These are phyloP conservation scores for Pyrrhura leucotis DNA, from an alignment of 2,797 vertebrate genomes.

Conservation along the genomic window DNA sequence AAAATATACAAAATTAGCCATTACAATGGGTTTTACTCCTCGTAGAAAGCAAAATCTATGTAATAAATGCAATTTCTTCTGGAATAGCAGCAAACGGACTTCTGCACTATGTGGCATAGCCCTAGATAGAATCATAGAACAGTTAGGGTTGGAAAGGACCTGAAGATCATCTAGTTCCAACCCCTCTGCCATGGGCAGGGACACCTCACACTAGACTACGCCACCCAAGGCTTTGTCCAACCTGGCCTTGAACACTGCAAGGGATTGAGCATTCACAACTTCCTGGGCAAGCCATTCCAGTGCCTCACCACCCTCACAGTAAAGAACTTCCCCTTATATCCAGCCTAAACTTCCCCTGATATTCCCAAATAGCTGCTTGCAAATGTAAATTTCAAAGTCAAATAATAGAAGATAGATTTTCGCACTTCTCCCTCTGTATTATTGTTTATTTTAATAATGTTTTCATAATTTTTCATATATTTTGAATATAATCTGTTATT, in stretches of 20 bases:
- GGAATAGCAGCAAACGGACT: not conserved
- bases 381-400: not conserved
- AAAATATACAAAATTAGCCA: not conserved
- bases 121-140: not conserved
- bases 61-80: not conserved
- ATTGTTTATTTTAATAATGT: not conserved
- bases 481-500: not conserved
- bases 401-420: not conserved
- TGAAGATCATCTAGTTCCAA: too few relatives aligned
- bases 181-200: too few relatives aligned
- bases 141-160: too few relatives aligned
- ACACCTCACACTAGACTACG: too few relatives aligned
- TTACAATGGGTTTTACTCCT: not conserved
- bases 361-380: not conserved
- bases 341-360: too few relatives aligned
- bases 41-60: not conserved
- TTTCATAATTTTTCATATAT: not conserved
- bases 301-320: too few relatives aligned
- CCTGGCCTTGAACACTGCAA: too few relatives aligned
- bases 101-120: not conserved
- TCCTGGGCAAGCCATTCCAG: too few relatives aligned
- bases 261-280: too few relatives aligned
- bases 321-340: too few relatives aligned
- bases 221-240: too few relatives aligned
- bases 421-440: not conserved